Base-by-base conservation (phyloP, 2,797 vertebrate genomes). In the Choloepus didactylus region DNA sequence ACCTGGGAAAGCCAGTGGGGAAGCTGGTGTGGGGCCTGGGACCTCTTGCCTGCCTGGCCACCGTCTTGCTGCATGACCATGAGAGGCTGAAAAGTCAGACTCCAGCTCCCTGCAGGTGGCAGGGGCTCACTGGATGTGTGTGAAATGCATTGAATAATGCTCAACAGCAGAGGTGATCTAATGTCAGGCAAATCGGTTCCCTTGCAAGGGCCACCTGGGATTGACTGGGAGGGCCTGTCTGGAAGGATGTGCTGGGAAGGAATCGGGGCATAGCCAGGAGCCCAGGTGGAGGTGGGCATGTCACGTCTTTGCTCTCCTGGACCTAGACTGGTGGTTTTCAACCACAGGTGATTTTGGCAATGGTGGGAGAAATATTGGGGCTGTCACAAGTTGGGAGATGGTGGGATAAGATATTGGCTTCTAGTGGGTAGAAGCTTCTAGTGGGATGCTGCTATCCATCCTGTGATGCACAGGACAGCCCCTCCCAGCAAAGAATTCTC, bases 161-260 rank as follows among this genome's bases (percentile, higher is more conserved):
- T 85, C 29, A 44, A 44, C 67, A 59, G 27, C 51, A 21, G 27
- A 27, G 5, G 12, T 72, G 49, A 21, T 25, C 44, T 44, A 35
- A n/a, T 3, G 46, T 54, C 0, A 5, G 35, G 49, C 72, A 80
- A 64, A 18, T 1, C 2, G 9, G 54, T 67, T 70, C 31, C 9
- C 0, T 9, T 69, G n/a, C 56, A 23, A 54, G 10, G 4, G 41
- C 35, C 31, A 4, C 0, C 1, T 0, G 29, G 21, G 31, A 21
- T 59, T 44, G 82, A 81, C 60, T 56, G 29, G 31, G 18, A 38
- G 76, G 75, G 56, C 11, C 66, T 77, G 25, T 38, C 59, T 35
- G 23, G 23, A 54, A 62, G 2, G 60, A 60, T 1, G 27, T 87
- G 1, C 35, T 10, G n/a, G 66, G 73, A 38, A 89, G 60, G 29